These are phyloP conservation scores for Sander lucioperca DNA, from an alignment of 2,113 vertebrate genomes.

Conservation along the genomic window DNA sequence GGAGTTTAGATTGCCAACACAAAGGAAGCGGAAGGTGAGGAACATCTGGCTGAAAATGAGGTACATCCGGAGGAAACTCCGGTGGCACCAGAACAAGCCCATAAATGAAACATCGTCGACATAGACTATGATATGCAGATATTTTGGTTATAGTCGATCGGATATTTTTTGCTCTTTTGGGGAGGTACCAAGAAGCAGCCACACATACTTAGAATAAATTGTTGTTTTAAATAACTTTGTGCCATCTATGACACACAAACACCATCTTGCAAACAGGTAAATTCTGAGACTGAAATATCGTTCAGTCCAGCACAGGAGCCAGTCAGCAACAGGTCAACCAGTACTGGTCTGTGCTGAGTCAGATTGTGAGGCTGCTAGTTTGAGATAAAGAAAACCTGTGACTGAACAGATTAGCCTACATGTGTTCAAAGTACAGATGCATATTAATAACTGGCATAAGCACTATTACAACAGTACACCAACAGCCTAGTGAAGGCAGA, in stretches of 20 bases:
- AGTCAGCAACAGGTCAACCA: not conserved
- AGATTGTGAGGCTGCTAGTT: not conserved
- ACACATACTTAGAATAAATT: not conserved
- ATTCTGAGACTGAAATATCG: not conserved
- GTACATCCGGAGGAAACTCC: too few species aligned
- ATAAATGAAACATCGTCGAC: too few species aligned
- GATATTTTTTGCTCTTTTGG: not conserved
- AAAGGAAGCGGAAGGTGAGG: too few species aligned
- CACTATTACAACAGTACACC: not conserved
- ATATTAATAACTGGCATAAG: not conserved
- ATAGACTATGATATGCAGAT: not conserved
- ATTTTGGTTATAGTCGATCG: not conserved
- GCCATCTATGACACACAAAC: not conserved
- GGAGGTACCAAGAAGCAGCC: too few species aligned
- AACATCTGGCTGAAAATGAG: too few species aligned
- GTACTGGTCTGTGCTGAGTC: not conserved
- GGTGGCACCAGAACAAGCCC: too few species aligned
- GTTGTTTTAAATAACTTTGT: not conserved
- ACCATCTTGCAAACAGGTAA: not conserved
- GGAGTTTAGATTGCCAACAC: too few species aligned
- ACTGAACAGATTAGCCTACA: not conserved
- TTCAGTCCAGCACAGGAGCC: not conserved
- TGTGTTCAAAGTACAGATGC: not conserved
- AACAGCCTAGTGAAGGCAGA: not conserved
- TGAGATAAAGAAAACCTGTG: not conserved